Evolutionary conservation across 2,113 vertebrate species (phyloP).

Genomic region (Oreochromis niloticus): DNA sequence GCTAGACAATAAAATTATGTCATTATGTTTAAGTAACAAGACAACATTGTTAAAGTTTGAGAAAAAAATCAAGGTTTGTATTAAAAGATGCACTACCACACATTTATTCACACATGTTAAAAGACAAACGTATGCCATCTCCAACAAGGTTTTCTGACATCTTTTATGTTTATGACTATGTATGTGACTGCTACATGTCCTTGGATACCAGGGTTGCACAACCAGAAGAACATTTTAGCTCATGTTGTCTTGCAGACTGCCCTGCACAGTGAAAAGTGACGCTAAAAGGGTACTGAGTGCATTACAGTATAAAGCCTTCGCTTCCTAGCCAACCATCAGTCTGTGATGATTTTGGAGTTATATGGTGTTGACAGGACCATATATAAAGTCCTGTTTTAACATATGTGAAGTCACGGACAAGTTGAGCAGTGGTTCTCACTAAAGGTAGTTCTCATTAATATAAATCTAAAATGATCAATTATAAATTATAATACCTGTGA

Average conservation of each 20-base stretch:
- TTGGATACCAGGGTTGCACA: not conserved
- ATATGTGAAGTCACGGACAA: not conserved
- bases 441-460: constrained; percentile 20
- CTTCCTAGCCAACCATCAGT: not conserved
- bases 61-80: not conserved
- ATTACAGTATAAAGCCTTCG: not conserved
- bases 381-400: not conserved
- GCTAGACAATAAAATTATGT: not conserved
- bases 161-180: not conserved
- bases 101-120: not conserved
- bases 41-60: not conserved
- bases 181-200: not conserved
- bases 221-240: not conserved
- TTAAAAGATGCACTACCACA: not conserved
- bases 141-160: not conserved
- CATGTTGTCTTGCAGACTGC: not conserved
- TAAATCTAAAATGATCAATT: not conserved
- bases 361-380: not conserved
- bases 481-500: constrained; percentile 33
- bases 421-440: constrained; percentile 18
- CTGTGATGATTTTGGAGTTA: not conserved
- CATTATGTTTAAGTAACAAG: not conserved
- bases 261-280: not conserved
- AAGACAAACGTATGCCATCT: not conserved
- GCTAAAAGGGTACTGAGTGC: not conserved